phyloP scores from a whole-genome alignment of 2,113 vertebrate species.

The Glareola pratincola region DNA sequence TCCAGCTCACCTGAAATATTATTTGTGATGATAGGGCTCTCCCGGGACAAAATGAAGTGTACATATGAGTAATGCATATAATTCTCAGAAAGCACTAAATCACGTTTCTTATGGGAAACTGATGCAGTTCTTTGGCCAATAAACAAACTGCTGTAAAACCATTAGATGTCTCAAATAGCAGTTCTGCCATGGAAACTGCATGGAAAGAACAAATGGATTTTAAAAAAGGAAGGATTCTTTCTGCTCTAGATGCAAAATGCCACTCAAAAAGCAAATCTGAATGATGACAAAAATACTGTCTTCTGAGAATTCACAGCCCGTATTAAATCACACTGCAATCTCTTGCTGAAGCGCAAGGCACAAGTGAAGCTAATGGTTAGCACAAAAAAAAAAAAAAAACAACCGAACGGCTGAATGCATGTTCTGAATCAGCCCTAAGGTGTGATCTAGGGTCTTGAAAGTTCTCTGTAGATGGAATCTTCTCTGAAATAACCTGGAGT shows the following conservation, averaged over 20 bases:
- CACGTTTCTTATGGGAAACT: neutral
- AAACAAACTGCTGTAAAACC: neutral
- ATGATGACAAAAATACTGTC: neutral
- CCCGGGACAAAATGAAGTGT: neutral
- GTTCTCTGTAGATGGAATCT: neutral
- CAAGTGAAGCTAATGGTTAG: neutral
- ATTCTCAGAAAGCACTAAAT: neutral
- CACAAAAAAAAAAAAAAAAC: neutral
- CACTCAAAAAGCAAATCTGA: neutral
- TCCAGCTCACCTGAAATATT: neutral
- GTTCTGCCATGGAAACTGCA: slow-evolving; percentile 12
- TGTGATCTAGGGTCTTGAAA: neutral
- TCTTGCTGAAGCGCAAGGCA: neutral
- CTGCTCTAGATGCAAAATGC: neutral
- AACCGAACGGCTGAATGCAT: neutral
- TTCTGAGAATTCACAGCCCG: neutral
- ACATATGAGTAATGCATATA: neutral
- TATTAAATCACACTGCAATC: neutral
- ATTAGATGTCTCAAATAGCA: neutral
- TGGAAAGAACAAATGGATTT: neutral
- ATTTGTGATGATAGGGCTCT: neutral
- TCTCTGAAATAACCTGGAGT: neutral
- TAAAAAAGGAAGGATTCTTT: neutral
- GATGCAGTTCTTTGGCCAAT: neutral
- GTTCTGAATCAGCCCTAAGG: neutral